Base-by-base conservation (phyloP, 2,113 vertebrate species). In the Strix aluco region DNA sequence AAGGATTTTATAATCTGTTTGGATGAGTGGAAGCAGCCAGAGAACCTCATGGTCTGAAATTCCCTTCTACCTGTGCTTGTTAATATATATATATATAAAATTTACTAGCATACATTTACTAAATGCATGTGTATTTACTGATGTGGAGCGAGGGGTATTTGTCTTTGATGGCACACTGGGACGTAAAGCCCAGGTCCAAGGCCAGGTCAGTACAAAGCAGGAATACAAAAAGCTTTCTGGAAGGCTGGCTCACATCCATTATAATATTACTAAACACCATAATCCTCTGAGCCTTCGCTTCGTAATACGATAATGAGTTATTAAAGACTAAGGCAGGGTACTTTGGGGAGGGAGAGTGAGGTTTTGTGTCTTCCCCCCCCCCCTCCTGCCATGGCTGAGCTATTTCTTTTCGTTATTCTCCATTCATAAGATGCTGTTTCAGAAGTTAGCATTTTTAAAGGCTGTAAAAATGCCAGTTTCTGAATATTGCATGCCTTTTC, bases 241-340 rank as follows among this genome's bases (percentile, higher is more conserved):
- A 71, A 70, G 57, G 80, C 88, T 92, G 93, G 90, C 91, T 94
- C 52, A 4, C 73, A 14, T 75, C 83, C 90, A 67, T 67, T 54
- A 17, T 57, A 73, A 69, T 88, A 75, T 89, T 38, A 12, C 63
- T 94, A 84, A 96, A 88, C 77, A 67, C 92, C 86, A 44, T 96
- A 96, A 96, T 95, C 94, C 92, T 84, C 65, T 52, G 86, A 92
- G 86, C 63, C 73, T 84, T 88, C 0, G 4, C 90, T 89, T 94
- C 8, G 3, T 96, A 93, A 93, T 94, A 30, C 17, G 16, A 90
- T 93, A 96, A 96, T 92, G 88, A 93, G 91, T 86, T 92, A 78
- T 95, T 96, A 94, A 86, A 96, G 90, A 54, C 92, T 71, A 86
- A 93, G 55, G 63, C 89, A 52, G 58, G 47, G 57, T 7, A 27